phyloP scores from a whole-genome alignment of 2,888 invertebrate species.

The Actias luna region DNA sequence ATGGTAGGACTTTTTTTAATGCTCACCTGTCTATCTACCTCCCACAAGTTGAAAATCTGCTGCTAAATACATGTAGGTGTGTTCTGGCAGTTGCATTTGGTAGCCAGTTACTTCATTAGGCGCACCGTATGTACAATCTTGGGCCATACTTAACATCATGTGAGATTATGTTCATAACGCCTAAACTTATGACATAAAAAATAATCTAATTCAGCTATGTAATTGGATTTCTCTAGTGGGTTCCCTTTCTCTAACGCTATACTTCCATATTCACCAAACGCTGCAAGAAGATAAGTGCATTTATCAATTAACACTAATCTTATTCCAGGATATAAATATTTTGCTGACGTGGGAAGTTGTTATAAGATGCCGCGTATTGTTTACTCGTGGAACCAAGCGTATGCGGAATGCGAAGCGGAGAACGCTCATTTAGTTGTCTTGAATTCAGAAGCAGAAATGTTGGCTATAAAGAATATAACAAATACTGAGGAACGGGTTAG shows the following conservation, averaged over 20 bases:
- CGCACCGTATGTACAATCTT: no score
- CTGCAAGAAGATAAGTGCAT: background rate
- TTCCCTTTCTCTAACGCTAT: no score
- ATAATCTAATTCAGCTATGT: no score
- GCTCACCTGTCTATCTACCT: no score
- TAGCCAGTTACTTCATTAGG: no score
- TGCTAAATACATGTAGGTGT: no score
- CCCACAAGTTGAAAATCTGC: no score
- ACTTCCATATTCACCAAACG: background rate
- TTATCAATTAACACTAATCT: background rate
- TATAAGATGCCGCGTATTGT: slow-evolving; percentile 48
- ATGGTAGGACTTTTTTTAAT: no score
- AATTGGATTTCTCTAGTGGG: background rate
- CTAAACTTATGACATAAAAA: no score
- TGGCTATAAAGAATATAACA: slow-evolving; percentile 40
- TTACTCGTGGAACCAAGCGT: slow-evolving; percentile 58
- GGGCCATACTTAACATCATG: no score
- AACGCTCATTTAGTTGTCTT: slow-evolving; percentile 55
- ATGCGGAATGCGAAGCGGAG: slow-evolving; percentile 50
- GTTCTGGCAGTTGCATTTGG: no score
- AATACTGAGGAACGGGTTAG: slow-evolving; percentile 20
- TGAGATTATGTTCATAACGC: no score
- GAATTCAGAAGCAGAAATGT: slow-evolving; percentile 52
- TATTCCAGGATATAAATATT: slow-evolving; percentile 46
- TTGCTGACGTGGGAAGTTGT: slow-evolving; percentile 46